phyloP scores from a whole-genome alignment of 2,113 vertebrate species.

The Hippocampus comes region DNA sequence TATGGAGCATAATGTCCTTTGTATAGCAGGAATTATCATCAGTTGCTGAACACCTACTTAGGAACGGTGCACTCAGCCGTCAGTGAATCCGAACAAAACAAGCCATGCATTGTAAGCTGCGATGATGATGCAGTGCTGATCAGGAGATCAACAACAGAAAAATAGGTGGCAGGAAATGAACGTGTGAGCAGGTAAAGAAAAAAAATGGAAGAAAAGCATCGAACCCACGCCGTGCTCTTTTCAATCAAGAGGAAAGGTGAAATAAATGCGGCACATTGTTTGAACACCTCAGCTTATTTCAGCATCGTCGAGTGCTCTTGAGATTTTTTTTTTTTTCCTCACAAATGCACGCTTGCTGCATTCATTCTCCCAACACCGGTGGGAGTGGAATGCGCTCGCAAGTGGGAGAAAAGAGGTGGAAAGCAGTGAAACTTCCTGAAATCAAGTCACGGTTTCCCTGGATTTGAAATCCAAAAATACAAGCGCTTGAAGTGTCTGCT shows the following conservation, averaged over 20 bases:
- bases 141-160: neutral
- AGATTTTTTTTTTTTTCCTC: slow-evolving; percentile 11
- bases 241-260: slow-evolving; percentile 18
- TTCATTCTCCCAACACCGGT: slow-evolving; percentile 9
- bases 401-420: slow-evolving; percentile 4
- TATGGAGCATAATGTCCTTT: neutral
- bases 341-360: slow-evolving; percentile 8
- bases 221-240: slow-evolving; percentile 20
- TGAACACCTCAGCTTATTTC: slow-evolving; percentile 18
- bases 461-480: neutral
- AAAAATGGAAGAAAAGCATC: slow-evolving; percentile 8
- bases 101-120: neutral
- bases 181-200: slow-evolving; percentile 13
- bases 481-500: neutral
- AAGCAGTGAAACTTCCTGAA: neutral
- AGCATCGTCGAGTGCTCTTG: slow-evolving; percentile 7
- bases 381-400: neutral
- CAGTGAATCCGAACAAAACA: neutral
- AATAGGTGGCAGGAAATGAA: slow-evolving; percentile 9
- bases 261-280: slow-evolving; percentile 18
- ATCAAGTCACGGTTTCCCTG: neutral
- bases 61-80: neutral
- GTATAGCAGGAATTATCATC: neutral
- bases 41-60: neutral
- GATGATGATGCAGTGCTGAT: neutral